These are phyloP conservation scores for Trachymyrmex cornetzi DNA, from an alignment of 1,140 invertebrate genomes.

Conservation along the genomic window DNA sequence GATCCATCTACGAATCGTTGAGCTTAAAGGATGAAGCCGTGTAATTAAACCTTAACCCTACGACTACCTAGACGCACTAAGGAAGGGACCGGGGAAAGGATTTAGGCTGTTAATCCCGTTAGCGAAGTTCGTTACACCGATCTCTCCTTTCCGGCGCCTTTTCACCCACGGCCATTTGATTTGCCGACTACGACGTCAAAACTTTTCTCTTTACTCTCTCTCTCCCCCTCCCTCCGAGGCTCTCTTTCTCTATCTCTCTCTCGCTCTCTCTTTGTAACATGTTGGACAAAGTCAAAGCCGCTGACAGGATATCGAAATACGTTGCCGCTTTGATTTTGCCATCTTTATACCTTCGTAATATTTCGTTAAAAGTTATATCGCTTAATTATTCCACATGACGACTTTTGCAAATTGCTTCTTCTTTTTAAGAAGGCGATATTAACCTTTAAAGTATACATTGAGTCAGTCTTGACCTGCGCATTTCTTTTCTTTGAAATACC, in stretches of 20 bases:
- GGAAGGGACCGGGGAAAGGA: conserved; percentile 46
- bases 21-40: conserved; percentile 72
- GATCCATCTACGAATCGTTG: conserved; percentile 67
- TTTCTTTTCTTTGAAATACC: too few species aligned
- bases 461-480: too few species aligned
- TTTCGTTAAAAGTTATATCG: conserved; percentile 12
- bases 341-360: not conserved
- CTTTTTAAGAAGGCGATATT: not conserved
- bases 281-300: conserved; percentile 46
- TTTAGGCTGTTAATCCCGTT: conserved; percentile 75
- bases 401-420: not conserved
- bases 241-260: too few species aligned
- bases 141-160: conserved; percentile 68
- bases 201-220: conserved; percentile 66
- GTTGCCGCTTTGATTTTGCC: conserved; percentile 29
- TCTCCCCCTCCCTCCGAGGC: not conserved
- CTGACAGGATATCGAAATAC: conserved; percentile 50
- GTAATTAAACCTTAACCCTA: conserved; percentile 76
- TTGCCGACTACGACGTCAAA: conserved; percentile 60
- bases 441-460: too few species aligned
- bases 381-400: conserved; percentile 28
- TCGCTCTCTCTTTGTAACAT: conserved; percentile 21
- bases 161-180: conserved; percentile 62
- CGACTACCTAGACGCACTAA: conserved; percentile 52
- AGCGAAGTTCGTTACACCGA: conserved; percentile 75